Evolutionary conservation across 2,113 vertebrate genomes (phyloP), one percentile per base, ranked within the genome.

Genomic region (Labeo catla): DNA sequence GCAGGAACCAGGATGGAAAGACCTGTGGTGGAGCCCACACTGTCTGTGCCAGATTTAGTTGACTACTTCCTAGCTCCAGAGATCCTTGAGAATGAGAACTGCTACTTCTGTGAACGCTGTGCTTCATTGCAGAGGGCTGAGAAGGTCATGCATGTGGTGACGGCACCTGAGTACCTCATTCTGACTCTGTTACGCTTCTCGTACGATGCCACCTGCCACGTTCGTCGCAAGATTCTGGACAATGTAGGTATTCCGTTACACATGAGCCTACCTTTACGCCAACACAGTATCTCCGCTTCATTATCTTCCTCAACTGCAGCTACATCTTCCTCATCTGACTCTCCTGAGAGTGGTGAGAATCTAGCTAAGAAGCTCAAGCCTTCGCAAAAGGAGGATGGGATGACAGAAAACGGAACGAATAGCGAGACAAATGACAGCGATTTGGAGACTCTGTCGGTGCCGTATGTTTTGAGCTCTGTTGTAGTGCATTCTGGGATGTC

Each of bases 401-500:
- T 83, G 39, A 84, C 87, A 13, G 90, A 91, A 36, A 81, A 83
- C 59, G 7, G 81, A 12, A 4, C 86, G 89, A 93, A 90, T 93
- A 93, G 88, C 91, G 92, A 85, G 86, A 89, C n/a, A 45, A 76
- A 36, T 13, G 70, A 77, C 34, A 47, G 61, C 0, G 57, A 49
- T 19, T 23, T 49, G 63, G 78, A 59, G 9, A 34, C 9, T 36
- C 79, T 36, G 11, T 36, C 65, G 78, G 93, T 97, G 85, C 95
- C 97, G 57, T 99, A 99, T 3, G 63, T 95, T 15, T 94, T 99
- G 83, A 97, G 96, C 90, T 99, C 98, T n/a, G 96, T 99, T 79
- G 98, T 99, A 10, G 97, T 99, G 91, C 98, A 99, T 92, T 99
- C 98, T 68, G 98, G 98, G n/a, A 89, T 99, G 79, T 99, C 98